phyloP scores from a whole-genome alignment of 2,888 invertebrate species.

The Sesia apiformis region DNA sequence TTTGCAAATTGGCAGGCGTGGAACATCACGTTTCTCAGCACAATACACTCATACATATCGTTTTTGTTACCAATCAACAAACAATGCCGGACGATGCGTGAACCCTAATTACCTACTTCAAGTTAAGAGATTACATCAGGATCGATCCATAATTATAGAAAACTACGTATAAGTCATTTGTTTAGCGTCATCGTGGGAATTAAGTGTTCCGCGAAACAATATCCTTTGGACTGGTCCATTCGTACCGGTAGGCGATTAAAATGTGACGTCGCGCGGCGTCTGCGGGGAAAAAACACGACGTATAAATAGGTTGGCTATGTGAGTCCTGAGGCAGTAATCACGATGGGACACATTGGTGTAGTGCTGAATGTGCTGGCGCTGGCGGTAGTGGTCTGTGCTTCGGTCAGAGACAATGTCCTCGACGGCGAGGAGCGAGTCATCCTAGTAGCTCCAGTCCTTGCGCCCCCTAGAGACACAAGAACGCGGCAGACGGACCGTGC shows the following conservation, averaged over 20 bases:
- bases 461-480: conserved; percentile 53
- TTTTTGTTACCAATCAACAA: not conserved
- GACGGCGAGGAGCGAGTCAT: conserved; percentile 49
- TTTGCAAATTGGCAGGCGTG: conserved; percentile 38
- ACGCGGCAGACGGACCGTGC: conserved; percentile 45
- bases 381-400: conserved; percentile 31
- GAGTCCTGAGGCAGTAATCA: conserved; percentile 57
- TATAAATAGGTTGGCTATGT: conserved; percentile 61
- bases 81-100: conserved; percentile 8
- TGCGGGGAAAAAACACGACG: conserved; percentile 40
- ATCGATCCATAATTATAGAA: not conserved
- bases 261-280: conserved; percentile 39
- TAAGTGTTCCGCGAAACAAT: conserved; percentile 24
- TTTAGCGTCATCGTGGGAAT: conserved; percentile 46
- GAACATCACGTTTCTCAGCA: conserved; percentile 20
- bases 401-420: conserved; percentile 45
- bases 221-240: conserved; percentile 20
- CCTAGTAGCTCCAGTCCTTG: conserved; percentile 55
- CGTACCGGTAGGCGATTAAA: conserved; percentile 15
- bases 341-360: conserved; percentile 52
- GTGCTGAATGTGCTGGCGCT: conserved; percentile 45
- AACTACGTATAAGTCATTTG: conserved; percentile 3
- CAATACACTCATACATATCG: not conserved
- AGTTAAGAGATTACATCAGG: not conserved
- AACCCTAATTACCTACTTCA: conserved; percentile 3